A percentile compares a stretch with the other conserved stretches of the same genome.
phyloP scores from a whole-genome alignment of 2,797 vertebrate species.

The Momotus momota region DNA sequence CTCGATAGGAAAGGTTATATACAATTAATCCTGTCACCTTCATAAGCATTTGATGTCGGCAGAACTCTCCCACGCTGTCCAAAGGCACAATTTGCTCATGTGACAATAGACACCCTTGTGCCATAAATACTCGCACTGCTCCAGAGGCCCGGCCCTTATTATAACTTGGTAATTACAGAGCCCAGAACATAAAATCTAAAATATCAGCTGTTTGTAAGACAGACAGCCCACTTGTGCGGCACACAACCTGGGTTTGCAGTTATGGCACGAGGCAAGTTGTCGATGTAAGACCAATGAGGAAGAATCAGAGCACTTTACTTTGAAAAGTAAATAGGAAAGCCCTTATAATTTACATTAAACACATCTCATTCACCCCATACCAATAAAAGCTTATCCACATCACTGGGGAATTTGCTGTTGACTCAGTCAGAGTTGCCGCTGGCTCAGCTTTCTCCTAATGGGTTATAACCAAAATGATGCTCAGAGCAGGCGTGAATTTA shows the following conservation, averaged over 20 bases:
- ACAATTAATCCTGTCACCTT: neutral
- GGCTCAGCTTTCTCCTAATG: neutral
- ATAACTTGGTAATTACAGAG: neutral
- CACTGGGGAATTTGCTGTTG: neutral
- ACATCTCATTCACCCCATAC: neutral
- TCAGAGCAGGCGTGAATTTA: neutral
- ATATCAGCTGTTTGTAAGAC: neutral
- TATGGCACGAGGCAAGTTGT: accelerated
- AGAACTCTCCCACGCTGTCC: neutral
- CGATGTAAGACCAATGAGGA: neutral
- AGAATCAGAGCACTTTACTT: neutral
- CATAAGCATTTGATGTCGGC: neutral
- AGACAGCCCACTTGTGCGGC: accelerated
- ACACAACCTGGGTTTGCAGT: neutral
- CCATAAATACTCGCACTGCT: neutral
- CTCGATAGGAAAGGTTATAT: accelerated
- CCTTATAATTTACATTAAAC: neutral
- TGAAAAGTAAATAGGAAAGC: neutral
- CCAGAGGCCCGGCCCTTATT: neutral
- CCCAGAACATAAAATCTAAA: neutral
- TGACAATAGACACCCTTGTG: accelerated
- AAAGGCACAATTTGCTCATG: neutral
- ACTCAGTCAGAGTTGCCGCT: neutral
- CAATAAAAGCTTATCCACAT: neutral
- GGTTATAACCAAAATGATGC: neutral